A percentile compares a stretch with the other conserved stretches of the same genome.
phyloP scores from a whole-genome alignment of 2,888 invertebrate species.

The Flexamia atlantica region DNA sequence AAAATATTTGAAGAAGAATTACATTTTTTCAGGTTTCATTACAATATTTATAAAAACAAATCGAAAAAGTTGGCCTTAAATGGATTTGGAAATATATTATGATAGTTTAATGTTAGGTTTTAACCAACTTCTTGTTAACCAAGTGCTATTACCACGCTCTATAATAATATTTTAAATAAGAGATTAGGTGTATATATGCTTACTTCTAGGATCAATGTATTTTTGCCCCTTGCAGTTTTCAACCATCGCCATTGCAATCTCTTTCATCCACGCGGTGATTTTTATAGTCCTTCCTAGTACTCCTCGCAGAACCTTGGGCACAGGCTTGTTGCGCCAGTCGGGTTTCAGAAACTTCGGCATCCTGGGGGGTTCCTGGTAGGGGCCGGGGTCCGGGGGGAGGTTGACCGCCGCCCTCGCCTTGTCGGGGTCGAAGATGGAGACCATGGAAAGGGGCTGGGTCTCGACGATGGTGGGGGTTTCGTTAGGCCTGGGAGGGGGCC shows the following conservation, averaged over 20 bases:
- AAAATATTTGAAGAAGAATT: too few relatives aligned
- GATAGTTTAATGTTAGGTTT: too few relatives aligned
- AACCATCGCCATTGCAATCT: not conserved
- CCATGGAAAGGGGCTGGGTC: conserved; percentile 15
- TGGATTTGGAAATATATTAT: too few relatives aligned
- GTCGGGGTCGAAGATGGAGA: not conserved
- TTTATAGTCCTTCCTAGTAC: conserved; percentile 7
- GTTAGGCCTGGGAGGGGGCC: not conserved
- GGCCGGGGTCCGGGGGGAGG: conserved; percentile 5
- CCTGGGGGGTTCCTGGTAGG: conserved; percentile 11
- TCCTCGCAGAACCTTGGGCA: conserved; percentile 12
- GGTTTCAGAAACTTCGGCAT: conserved; percentile 20
- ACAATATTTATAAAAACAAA: too few relatives aligned
- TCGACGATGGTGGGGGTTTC: not conserved
- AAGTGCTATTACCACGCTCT: too few relatives aligned
- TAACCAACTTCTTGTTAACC: too few relatives aligned
- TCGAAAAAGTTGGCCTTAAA: too few relatives aligned
- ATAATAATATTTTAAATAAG: too few relatives aligned
- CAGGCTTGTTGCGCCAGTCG: not conserved
- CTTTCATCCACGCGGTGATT: conserved; percentile 6
- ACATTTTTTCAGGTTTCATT: too few relatives aligned
- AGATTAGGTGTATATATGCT: not conserved
- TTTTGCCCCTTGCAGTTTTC: conserved; percentile 16
- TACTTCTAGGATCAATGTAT: conserved; percentile 13
- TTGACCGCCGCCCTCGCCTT: not conserved